Conservation (phyloP, 2,888 invertebrate genomes). For the Metalampra italica region DNA sequence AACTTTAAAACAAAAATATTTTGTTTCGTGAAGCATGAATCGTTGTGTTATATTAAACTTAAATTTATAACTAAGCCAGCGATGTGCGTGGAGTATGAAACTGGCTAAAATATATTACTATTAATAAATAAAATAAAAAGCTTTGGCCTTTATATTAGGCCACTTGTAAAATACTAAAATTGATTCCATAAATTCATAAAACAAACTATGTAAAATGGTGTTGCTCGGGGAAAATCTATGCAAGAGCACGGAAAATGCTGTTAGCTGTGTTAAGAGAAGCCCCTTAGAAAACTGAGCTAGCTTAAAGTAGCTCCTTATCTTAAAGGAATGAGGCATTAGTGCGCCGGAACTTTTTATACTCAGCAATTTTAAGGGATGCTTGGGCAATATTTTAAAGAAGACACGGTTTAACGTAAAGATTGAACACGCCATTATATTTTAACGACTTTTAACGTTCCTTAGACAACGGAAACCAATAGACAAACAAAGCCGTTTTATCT, state of each 20-base stretch:
- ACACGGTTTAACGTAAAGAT: neutral
- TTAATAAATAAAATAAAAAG: too few species aligned
- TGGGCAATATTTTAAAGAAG: neutral
- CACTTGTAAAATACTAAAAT: neutral
- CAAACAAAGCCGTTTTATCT: too few species aligned
- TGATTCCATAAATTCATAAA: neutral
- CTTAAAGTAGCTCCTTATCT: slow-evolving; percentile 7
- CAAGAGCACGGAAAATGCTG: slow-evolving; percentile 18
- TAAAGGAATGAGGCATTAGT: neutral
- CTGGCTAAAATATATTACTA: too few species aligned
- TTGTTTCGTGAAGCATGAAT: too few species aligned
- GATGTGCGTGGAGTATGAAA: too few species aligned
- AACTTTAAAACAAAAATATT: too few species aligned
- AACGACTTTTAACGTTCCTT: neutral
- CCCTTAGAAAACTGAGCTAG: slow-evolving; percentile 7
- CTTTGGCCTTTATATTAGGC: too few species aligned
- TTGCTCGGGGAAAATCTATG: slow-evolving; percentile 15
- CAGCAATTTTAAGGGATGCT: neutral
- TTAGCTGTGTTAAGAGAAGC: slow-evolving; percentile 7
- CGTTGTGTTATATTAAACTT: too few species aligned
- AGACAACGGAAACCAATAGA: neutral
- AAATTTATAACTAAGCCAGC: too few species aligned
- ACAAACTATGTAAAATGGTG: neutral
- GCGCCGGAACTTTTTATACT: neutral
- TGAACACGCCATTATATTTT: neutral